Conservation (phyloP, 2,113 vertebrate genomes). For the Cromileptes altivelis region DNA sequence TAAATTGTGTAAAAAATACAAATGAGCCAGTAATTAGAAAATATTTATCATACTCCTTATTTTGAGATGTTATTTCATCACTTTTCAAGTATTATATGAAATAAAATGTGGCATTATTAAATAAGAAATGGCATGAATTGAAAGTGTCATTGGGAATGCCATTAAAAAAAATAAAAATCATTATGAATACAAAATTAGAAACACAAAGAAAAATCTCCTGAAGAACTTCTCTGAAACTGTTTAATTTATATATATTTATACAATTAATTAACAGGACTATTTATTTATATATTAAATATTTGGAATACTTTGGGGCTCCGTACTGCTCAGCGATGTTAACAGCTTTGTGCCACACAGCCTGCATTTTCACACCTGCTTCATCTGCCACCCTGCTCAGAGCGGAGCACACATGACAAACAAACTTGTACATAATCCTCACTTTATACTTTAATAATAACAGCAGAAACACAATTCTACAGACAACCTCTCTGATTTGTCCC, state of each 20-base stretch:
- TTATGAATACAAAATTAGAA: background rate
- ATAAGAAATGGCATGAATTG: too few species aligned
- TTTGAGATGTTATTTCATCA: too few species aligned
- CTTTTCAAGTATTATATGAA: background rate
- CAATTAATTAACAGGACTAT: background rate
- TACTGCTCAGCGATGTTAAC: conserved; percentile 27
- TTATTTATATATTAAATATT: background rate
- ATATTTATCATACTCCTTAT: too few species aligned
- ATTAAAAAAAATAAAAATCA: background rate
- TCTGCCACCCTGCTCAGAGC: conserved; percentile 24
- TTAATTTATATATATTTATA: background rate
- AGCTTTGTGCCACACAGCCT: conserved; percentile 36
- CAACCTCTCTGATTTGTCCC: background rate
- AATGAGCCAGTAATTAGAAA: too few species aligned
- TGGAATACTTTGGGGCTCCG: conserved; percentile 29
- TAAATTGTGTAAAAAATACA: background rate
- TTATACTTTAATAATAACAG: background rate
- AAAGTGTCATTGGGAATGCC: background rate
- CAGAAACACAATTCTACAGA: conserved; percentile 4
- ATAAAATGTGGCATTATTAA: background rate
- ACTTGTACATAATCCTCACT: background rate
- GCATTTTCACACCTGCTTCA: conserved; percentile 30
- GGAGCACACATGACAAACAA: conserved; percentile 8
- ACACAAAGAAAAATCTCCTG: background rate
- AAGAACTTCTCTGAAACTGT: background rate